Evolutionary conservation across 2,797 vertebrate species (phyloP), one percentile per base, ranked within the genome.

Genomic region (Gallirallus australis): DNA sequence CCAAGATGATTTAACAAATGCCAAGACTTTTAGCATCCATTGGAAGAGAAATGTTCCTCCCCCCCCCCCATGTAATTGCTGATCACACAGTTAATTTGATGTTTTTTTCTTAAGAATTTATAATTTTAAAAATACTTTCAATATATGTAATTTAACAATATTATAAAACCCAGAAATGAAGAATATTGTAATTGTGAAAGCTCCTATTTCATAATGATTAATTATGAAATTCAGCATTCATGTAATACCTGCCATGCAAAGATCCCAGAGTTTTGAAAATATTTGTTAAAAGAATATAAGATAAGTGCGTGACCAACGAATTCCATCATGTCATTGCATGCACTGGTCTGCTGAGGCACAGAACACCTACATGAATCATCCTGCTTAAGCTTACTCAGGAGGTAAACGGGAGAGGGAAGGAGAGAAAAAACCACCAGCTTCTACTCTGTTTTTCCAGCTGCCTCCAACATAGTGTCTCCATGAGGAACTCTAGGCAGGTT

Each of bases 101-200:
- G 50, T 25, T 97, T 94, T 94, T 35, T 77, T 89, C 90, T 96
- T 47, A 77, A 93, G 80, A 80, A 12, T 69, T 15, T 39, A n/a
- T 59, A 90, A 71, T 31, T 80, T 52, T 5, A 52, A 19, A 54
- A 72, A 28, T 4, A 39, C 5, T 66, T 84, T 35, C n/a, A 63
- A 39, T 59, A 73, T 19, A 15, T 30, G 14, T 30, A 75, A 61
- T 50, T 50, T 33, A 72, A 35, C 8, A 53, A 15, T 33, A 59
- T 63, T 76, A 45, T 85, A 92, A 88, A 91, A 75, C 17, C 9
- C 23, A 50, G 27, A 45, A 66, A 35, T 11, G 1, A 13, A 50
- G 17, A 82, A 71, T 4, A 48, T n/a, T 24, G 40, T 47, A 84
- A 90, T 71, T 59, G 12, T 47, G 12, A 82, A 95, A 54, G 9